Evolutionary conservation across 2,797 vertebrate species (phyloP), one percentile per base, ranked within the genome.

Genomic region (Tamandua tetradactyla): DNA sequence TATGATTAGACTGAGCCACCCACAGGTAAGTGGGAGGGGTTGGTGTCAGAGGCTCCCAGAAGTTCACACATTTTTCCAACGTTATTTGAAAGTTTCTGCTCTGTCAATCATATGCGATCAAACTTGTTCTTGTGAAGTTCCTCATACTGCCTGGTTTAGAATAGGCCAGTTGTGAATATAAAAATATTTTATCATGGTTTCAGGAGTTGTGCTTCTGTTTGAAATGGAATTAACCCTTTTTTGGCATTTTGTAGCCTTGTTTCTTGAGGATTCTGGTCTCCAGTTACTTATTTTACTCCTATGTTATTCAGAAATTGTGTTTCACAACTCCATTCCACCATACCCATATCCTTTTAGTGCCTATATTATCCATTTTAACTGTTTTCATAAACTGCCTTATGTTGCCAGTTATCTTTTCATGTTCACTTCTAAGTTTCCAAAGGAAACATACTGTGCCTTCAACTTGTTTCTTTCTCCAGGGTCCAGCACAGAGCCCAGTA

Each of bases 81-180:
- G 88, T 88, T 91, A 93, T 95, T 93, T 91, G 61, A 91, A 96
- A 95, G 81, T 95, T 97, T 95, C 78, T 79, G 44, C 57, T 92
- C 69, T 95, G 84, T 95, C 93, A 92, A 49, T 96, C 85, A 92
- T 30, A 89, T 8, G 15, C 23, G 5, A 62, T 92, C 78, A 61
- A 69, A 93, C 79, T 92, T 93, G 47, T 72, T 96, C 86, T 95
- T 57, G 27, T 37, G 71, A 96, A 86, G 69, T 84, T 95, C 40
- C 49, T 94, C 62, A 52, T n/a, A 52, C 61, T 79, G 55, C 55
- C 83, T 86, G 57, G 87, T 96, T 95, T 92, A 32, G 64, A 80
- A 91, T 86, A 71, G 23, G 52, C 30, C 82, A 93, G 42, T n/a
- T 61, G 44, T 30, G 47, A 80, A 92, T 74, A 90, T 71, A 84